A percentile compares a stretch with the other conserved stretches of the same genome.
Evolutionary conservation across 2,113 vertebrate species (phyloP).

Genomic region (Cygnus atratus): DNA sequence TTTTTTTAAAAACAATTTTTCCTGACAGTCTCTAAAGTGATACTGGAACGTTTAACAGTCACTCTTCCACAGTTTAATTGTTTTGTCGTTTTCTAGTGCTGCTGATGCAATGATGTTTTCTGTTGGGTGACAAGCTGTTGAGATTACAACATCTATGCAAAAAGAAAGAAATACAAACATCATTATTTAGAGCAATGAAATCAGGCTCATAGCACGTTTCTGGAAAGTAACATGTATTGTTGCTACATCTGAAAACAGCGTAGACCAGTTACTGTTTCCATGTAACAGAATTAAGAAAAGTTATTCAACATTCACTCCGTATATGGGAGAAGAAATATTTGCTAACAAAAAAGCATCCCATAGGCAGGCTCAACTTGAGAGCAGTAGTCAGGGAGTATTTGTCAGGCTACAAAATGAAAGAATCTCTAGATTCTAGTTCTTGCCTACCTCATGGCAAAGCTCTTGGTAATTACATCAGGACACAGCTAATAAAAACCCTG

Average conservation of each 20-base stretch:
- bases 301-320: neutral
- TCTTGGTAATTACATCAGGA: neutral
- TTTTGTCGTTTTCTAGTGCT: conserved; percentile 98
- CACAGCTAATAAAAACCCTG: neutral
- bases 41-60: conserved; percentile 87
- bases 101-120: conserved; percentile 99
- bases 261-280: neutral
- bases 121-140: conserved; percentile 97
- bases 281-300: neutral
- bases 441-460: neutral
- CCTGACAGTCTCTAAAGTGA: conserved; percentile 54
- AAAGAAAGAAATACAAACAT: neutral
- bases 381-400: neutral
- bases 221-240: neutral
- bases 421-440: neutral
- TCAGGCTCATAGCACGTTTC: neutral
- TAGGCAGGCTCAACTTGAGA: neutral
- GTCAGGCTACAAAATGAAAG: neutral
- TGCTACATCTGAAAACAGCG: neutral
- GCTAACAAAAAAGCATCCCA: neutral
- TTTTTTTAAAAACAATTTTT: conserved; percentile 10
- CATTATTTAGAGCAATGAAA: neutral
- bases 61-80: conserved; percentile 99
- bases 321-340: neutral
- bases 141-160: conserved; percentile 92